Evolutionary conservation across 2,797 vertebrate genomes (phyloP), one percentile per base, ranked within the genome.

Genomic region (Pygocentrus nattereri): DNA sequence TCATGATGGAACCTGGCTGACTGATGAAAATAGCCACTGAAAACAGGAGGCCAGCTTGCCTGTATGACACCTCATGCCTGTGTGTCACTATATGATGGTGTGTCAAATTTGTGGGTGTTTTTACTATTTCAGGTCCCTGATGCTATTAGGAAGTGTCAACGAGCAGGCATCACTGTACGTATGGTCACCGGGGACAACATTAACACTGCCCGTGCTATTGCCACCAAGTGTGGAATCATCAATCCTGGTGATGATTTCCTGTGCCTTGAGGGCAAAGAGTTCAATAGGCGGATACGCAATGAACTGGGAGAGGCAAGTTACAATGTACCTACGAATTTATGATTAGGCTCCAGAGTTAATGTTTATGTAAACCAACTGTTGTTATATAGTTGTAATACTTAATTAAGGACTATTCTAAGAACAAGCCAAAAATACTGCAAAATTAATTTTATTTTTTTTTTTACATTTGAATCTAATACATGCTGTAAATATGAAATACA

Each of bases 141-240:
- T 54, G 97, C 98, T 91, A 99, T 99, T 89, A 95, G 93, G 73
- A 98, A 96, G 91, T 99, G 98, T 90, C 98, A 99, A 93, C 92
- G 95, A 4, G 98, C 98, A 4, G 98, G 98, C 71, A 99, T 99
- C 91, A 99, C 98, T 0, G 98, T 99, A 77, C 97, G 98, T 79
- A 99, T 99, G 98, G 98, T 99, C 82, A 99, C 98, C 0, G 98
- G 98, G 10, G 98, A 99, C 93, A 99, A 99, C 89, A 98, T 99
- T 89, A 97, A 98, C 86, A 99, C 98, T 0, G 98, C 98, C 27
- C 93, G 98, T 3, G 97, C 98, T 89, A 99, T 99, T 6, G 96
- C 98, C 90, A 94, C 93, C 85, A 99, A 99, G 82, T 99, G 98
- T 74, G 97, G 98, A 78, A 99, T 99, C 91, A 92, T 99, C 80